These are phyloP conservation scores for Smittia aterrima DNA, from an alignment of 2,888 invertebrate species.

Conservation along the genomic window DNA sequence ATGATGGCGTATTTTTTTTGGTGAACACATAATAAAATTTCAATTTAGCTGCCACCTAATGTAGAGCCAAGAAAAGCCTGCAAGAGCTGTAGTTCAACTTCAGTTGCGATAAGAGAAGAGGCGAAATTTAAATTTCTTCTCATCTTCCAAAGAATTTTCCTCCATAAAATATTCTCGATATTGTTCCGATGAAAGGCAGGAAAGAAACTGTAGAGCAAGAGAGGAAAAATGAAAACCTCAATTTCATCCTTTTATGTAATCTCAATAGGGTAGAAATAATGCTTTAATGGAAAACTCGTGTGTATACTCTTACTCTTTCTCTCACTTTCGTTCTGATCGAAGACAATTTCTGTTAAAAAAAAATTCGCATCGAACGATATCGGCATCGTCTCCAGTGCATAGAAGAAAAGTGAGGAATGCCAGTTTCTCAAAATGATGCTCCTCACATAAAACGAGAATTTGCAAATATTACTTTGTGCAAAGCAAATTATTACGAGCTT, in stretches of 20 bases:
- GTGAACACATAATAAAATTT: constrained; percentile 38
- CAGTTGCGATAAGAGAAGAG: constrained; percentile 5
- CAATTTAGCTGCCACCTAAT: constrained; percentile 29
- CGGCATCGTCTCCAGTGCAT: neutral
- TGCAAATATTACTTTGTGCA: too few species aligned
- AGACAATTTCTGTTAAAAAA: neutral
- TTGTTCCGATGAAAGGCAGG: constrained; percentile 26
- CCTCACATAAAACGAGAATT: neutral
- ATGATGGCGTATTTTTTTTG: constrained; percentile 25
- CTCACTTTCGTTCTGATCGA: too few species aligned
- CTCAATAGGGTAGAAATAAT: constrained; percentile 35
- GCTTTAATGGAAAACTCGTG: constrained; percentile 26
- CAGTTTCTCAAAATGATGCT: constrained; percentile 26
- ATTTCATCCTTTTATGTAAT: constrained; percentile 41
- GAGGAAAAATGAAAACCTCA: constrained; percentile 25
- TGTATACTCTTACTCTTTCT: neutral
- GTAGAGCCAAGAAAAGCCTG: neutral
- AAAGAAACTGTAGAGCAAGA: neutral
- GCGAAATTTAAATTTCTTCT: constrained; percentile 36
- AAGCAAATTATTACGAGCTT: too few species aligned
- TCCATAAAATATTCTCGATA: constrained; percentile 23
- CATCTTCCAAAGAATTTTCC: constrained; percentile 18
- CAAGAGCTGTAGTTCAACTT: neutral
- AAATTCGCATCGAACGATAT: neutral
- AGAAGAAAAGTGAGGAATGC: constrained; percentile 8